A percentile compares a stretch with the other conserved stretches of the same genome.
Evolutionary conservation across 2,797 vertebrate species (phyloP).

Genomic region (Myotis planiceps): DNA sequence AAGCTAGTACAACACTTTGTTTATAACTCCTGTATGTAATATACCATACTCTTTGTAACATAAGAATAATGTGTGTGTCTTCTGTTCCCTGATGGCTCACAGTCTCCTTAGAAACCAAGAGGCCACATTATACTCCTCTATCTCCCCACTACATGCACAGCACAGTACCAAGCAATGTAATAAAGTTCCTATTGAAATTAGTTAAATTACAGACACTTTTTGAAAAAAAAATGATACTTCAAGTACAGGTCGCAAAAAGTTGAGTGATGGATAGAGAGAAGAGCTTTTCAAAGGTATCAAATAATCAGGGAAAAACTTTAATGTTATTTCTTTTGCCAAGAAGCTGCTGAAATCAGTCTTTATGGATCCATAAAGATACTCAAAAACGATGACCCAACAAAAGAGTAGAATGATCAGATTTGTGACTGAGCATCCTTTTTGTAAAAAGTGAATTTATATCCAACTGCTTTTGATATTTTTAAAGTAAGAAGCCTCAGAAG

Average conservation of each 20-base stretch:
- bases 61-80: background rate
- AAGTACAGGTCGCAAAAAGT: background rate
- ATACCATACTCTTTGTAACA: background rate
- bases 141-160: background rate
- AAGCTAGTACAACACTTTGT: background rate
- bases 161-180: background rate
- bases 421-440: background rate
- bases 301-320: background rate
- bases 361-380: background rate
- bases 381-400: background rate
- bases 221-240: background rate
- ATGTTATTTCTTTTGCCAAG: background rate
- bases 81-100: background rate
- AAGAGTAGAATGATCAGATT: background rate
- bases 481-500: background rate
- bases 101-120: background rate
- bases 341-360: background rate
- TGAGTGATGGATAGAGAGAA: background rate
- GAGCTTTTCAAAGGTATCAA: background rate
- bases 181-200: background rate
- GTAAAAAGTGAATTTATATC: background rate
- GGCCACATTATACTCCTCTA: too few relatives aligned
- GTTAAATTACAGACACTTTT: background rate
- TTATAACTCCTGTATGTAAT: background rate
- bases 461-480: conserved; percentile 42